Base-by-base conservation (phyloP, 2,113 vertebrate genomes). In the Ailurus styani region DNA sequence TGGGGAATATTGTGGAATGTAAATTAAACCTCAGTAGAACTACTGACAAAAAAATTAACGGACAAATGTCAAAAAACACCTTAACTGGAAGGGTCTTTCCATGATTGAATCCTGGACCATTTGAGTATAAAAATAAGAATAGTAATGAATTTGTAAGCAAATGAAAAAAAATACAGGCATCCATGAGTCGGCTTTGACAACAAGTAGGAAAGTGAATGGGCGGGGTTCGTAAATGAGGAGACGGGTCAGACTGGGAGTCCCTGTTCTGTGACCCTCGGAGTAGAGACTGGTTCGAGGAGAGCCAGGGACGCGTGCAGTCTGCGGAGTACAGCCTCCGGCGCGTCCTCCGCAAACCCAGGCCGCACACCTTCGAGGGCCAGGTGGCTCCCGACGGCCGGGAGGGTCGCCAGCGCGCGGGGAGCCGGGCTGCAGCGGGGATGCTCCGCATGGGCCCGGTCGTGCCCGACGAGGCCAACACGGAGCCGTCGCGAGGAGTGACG, bases 251-350 rank as follows among this genome's bases (percentile, higher is more conserved):
- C 40, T 47, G 18, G 37, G 54, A 13, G n/a, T 12, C 83, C 8
- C 7, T 73, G 7, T 20, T 78, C 31, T 64, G 55, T 83, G 89
- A 37, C 29, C 82, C 5, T 0, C 34, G 2, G 64, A 8, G 0
- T 50, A 72, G 72, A 31, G 57, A 12, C 42, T 6, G 57, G 25
- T 21, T 34, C 37, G 64, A 25, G 52, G 21, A 55, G 52, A 37
- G 18, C 17, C 12, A 0, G 10, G 37, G 47, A 1, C 7, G 79
- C 27, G 9, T 2, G 31, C 27, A 1, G 7, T 18, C n/a, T 7
- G 15, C 17, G 21, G 37, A 15, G 25, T 27, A 27, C 6, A 27
- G 40, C 70, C 70, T 45, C 72, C 2, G 40, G 17, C 0, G 31
- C 11, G 34, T 62, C 62, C 73, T 54, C 72, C 25, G 2, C 31